phyloP scores from a whole-genome alignment of 2,888 invertebrate genomes.

The Drosophila fulvimacula region DNA sequence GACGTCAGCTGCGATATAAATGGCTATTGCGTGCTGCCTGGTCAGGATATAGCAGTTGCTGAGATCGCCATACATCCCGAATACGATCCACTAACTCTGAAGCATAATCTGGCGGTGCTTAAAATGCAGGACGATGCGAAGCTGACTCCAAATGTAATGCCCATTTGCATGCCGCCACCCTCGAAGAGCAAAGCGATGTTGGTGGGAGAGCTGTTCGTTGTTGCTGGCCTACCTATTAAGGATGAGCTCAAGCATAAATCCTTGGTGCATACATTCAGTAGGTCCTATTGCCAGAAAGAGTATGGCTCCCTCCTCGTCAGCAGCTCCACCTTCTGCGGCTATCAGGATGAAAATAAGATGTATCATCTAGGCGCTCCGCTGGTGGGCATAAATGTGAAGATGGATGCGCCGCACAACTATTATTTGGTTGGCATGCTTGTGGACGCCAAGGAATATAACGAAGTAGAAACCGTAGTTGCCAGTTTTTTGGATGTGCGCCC shows the following conservation, averaged over 20 bases:
- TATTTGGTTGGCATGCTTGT: constrained; percentile 59
- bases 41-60: constrained; percentile 57
- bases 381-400: constrained; percentile 57
- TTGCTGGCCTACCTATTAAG: constrained; percentile 45
- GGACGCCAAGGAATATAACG: constrained; percentile 31
- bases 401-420: constrained; percentile 44
- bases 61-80: constrained; percentile 64
- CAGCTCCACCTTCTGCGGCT: constrained; percentile 56
- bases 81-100: constrained; percentile 57
- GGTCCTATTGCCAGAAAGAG: constrained; percentile 36
- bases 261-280: constrained; percentile 56
- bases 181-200: constrained; percentile 39
- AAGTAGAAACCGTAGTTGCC: constrained; percentile 13
- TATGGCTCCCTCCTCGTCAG: constrained; percentile 34
- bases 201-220: constrained; percentile 45
- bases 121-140: constrained; percentile 46
- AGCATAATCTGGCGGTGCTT: constrained; percentile 57
- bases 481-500: constrained; percentile 58
- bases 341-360: constrained; percentile 20
- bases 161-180: constrained; percentile 62
- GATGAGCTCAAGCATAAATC: constrained; percentile 41
- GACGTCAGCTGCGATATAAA: constrained; percentile 38
- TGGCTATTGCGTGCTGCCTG: constrained; percentile 60
- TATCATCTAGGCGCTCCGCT: constrained; percentile 57
- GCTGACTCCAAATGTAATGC: constrained; percentile 56